Base-by-base conservation (phyloP, 2,113 vertebrate genomes). In the Athene noctua region DNA sequence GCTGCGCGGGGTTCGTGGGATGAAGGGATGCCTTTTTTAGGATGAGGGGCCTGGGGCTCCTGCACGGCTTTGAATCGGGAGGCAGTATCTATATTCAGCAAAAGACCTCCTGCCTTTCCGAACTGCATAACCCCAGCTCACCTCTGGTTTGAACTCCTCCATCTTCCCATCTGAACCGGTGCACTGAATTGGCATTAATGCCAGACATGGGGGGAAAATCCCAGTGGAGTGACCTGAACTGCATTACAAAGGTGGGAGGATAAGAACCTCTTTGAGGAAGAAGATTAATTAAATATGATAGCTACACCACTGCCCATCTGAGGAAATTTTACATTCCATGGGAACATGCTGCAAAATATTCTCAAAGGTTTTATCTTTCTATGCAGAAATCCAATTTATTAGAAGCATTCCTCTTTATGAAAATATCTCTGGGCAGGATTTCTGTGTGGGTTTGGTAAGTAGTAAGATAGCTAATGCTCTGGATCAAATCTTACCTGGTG, bases 191-290 rank as follows among this genome's bases (percentile, higher is more conserved):
- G 75, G 66, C 66, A 57, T 74, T 81, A 78, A 88, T 25, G 55
- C 70, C 81, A 90, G 68, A 20, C 49, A 18, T 15, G 54, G 59
- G 51, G 67, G 51, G 54, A 3, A 92, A 90, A 87, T 75, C 93
- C 90, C 79, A 80, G 67, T 2, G 19, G 71, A 63, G 58, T 22
- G 49, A 87, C 81, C 94, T 74, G 83, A 81, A 81, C 63, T 68
- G 79, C 83, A 89, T 86, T 88, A 79, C 91, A 80, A 79, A 85
- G 83, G 94, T 82, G 74, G 91, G 66, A 92, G 91, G 80, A 49
- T 20, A 55, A 89, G 84, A 80, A 78, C 67, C 88, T 75, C 44
- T 74, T 75, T 47, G 71, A 92, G 91, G 71, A 51, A 66, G 86
- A 22, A 67, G 79, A 86, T 92, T 86, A 90, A 93, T 90, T 87